Percentiles rank a stretch among this genome's conserved stretches.
Evolutionary conservation across 2,888 invertebrate species (phyloP).

Genomic region (Epinotia brunnichana): DNA sequence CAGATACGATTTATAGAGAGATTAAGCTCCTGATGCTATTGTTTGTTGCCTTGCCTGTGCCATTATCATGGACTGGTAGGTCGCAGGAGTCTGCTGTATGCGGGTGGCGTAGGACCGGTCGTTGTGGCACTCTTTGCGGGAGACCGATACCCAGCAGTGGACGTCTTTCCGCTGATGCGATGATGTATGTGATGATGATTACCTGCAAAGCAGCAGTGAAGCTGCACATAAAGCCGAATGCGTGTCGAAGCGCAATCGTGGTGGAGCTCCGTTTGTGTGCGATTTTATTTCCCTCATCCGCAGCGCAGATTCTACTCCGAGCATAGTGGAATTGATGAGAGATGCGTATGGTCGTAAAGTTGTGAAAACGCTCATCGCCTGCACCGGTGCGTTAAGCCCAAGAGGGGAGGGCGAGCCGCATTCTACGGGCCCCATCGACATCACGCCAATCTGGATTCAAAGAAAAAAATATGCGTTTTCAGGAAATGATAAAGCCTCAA

Average conservation of each 20-base stretch:
- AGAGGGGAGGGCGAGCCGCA: conserved; percentile 49
- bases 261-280: neutral
- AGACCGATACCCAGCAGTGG: too few relatives aligned
- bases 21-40: too few relatives aligned
- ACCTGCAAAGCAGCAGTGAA: conserved; percentile 21
- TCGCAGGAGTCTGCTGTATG: too few relatives aligned
- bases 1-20: neutral
- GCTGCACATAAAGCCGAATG: neutral
- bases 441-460: conserved; percentile 60
- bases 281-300: conserved; percentile 1
- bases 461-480: too few relatives aligned
- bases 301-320: conserved; percentile 55
- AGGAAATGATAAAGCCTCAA: too few relatives aligned
- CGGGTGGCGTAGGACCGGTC: too few relatives aligned
- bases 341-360: conserved; percentile 62
- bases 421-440: conserved; percentile 71
- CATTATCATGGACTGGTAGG: too few relatives aligned
- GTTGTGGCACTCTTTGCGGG: too few relatives aligned
- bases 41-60: too few relatives aligned
- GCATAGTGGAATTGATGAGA: conserved; percentile 66
- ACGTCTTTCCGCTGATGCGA: too few relatives aligned
- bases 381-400: conserved; percentile 50
- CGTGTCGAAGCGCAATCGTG: neutral
- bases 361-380: conserved; percentile 72
- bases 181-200: neutral